Evolutionary conservation across 2,797 vertebrate species (phyloP).

Genomic region (Parauchenoglanis punctatus): DNA sequence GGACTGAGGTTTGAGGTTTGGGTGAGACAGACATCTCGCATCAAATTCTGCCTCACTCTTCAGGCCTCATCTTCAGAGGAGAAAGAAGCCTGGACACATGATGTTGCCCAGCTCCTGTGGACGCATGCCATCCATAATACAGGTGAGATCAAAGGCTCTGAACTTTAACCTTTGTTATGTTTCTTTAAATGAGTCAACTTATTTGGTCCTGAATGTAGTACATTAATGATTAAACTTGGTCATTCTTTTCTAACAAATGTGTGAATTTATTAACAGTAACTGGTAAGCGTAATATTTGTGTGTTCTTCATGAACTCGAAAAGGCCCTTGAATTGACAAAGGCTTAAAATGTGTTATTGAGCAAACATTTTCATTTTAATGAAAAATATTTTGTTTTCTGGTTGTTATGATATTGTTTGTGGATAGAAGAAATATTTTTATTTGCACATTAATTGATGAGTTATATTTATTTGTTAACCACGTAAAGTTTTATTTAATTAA

Average conservation of each 20-base stretch:
- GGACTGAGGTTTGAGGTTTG: slow-evolving; percentile 87
- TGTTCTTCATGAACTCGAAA: not conserved
- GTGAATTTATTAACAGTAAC: not conserved
- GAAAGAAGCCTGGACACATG: slow-evolving; percentile 81
- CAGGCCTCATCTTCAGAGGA: slow-evolving; percentile 76
- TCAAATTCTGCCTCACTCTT: slow-evolving; percentile 81
- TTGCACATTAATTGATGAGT: not conserved
- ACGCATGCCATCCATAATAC: slow-evolving; percentile 88
- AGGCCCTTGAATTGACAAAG: not conserved
- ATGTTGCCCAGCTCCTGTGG: slow-evolving; percentile 88
- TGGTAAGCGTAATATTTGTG: too few species aligned
- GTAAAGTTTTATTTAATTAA: slow-evolving; percentile 31
- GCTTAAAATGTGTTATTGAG: not conserved
- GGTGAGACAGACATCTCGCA: slow-evolving; percentile 81
- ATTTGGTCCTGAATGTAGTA: not conserved
- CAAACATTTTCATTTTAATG: not conserved
- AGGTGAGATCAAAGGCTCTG: slow-evolving; percentile 64
- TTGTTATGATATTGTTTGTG: not conserved
- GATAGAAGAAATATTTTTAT: too few species aligned
- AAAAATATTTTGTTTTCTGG: not conserved
- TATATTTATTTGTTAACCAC: slow-evolving; percentile 25
- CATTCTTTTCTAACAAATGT: not conserved
- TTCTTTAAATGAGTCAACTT: not conserved
- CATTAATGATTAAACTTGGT: not conserved
- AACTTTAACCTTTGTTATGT: not conserved